A percentile compares a stretch with the other conserved stretches of the same genome.
Evolutionary conservation across 2,113 vertebrate genomes (phyloP).

Genomic region (Campylomormyrus tamandua): DNA sequence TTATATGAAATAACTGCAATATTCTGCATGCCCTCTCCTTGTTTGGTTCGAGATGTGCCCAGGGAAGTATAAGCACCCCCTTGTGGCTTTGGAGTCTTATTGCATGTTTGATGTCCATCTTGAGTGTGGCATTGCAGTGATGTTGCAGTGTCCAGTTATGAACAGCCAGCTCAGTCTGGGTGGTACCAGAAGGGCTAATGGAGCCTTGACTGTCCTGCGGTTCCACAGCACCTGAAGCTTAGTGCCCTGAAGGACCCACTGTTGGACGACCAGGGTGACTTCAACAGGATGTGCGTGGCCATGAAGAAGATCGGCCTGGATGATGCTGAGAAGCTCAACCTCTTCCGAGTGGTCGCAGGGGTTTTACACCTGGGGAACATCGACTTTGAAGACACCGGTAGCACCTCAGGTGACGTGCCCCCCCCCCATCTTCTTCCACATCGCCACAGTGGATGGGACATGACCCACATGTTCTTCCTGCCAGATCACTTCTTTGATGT

Average conservation of each 20-base stretch:
- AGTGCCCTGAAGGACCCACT: constrained; percentile 89
- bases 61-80: neutral
- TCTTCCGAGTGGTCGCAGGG: constrained; percentile 91
- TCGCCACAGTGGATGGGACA: neutral
- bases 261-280: constrained; percentile 91
- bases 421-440: neutral
- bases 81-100: neutral
- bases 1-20: neutral
- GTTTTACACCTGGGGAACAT: constrained; percentile 96
- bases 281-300: constrained; percentile 89
- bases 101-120: neutral
- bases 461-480: neutral
- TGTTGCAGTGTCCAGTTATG: neutral
- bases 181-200: neutral
- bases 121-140: neutral
- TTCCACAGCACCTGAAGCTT: constrained; percentile 72
- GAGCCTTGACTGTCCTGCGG: constrained; percentile 2
- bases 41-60: neutral
- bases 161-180: neutral
- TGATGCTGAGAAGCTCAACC: constrained; percentile 89
- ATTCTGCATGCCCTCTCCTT: neutral
- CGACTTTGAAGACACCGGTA: constrained; percentile 95
- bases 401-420: constrained; percentile 75
- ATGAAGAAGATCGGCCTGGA: constrained; percentile 96
- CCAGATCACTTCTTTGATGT: neutral